phyloP scores from a whole-genome alignment of 35 echinoderm and acorn worm genomes.

The Patiria miniata region DNA sequence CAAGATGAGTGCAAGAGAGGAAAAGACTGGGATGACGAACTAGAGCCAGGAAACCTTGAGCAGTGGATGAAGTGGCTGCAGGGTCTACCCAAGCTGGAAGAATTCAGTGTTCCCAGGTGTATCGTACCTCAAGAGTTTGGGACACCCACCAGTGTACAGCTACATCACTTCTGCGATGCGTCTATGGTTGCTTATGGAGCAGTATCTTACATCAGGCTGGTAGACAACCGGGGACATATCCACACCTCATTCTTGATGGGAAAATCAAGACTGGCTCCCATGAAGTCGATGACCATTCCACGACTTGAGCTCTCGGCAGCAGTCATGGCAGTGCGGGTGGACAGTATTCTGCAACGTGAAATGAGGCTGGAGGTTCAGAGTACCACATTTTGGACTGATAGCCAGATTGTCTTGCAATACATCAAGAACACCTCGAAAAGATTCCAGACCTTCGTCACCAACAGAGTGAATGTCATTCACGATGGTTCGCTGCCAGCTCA shows the following conservation, averaged over 20 bases:
- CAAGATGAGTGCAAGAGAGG: conserved; percentile 51
- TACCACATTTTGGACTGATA: conserved; percentile 55
- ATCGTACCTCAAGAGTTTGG: conserved; percentile 29
- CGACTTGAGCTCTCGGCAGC: conserved; percentile 56
- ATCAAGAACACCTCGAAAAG: conserved; percentile 35
- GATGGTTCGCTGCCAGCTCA: conserved; percentile 39
- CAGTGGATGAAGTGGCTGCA: conserved; percentile 47
- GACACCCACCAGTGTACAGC: background rate
- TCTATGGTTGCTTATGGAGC: conserved; percentile 19
- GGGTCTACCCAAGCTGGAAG: conserved; percentile 32
- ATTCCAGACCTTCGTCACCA: conserved; percentile 44
- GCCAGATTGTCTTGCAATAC: conserved; percentile 56
- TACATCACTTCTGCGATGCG: conserved; percentile 47
- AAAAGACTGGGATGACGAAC: conserved; percentile 48
- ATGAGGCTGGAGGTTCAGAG: conserved; percentile 21
- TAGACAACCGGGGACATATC: conserved; percentile 15
- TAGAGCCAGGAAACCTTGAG: conserved; percentile 19
- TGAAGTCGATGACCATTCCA: conserved; percentile 47
- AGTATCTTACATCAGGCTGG: conserved; percentile 24
- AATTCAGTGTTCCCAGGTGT: conserved; percentile 21
- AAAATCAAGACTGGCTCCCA: conserved; percentile 32
- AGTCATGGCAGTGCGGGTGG: conserved; percentile 33
- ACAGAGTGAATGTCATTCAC: conserved; percentile 54
- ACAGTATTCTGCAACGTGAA: conserved; percentile 35
- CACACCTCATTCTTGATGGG: conserved; percentile 38